Percentiles rank a stretch among this genome's conserved stretches.
These are phyloP conservation scores for Gallinago nigripennis DNA, from an alignment of 2,797 vertebrate genomes.

Conservation along the genomic window DNA sequence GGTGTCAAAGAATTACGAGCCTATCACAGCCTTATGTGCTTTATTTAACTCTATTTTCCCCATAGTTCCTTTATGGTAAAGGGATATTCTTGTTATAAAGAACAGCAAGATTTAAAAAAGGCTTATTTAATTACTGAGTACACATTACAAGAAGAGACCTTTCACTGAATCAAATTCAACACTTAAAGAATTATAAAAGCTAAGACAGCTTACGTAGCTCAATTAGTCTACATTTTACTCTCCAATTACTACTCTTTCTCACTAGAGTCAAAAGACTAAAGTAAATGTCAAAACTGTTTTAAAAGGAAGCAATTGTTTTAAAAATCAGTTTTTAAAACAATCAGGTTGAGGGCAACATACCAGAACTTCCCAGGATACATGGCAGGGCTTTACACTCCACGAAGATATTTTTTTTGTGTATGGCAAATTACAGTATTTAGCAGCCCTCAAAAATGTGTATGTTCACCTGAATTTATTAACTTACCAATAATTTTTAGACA, in stretches of 20 bases:
- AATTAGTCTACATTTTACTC: background rate
- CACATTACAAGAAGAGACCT: background rate
- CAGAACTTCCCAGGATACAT: background rate
- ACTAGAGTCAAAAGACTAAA: background rate
- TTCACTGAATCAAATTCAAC: background rate
- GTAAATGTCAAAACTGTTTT: background rate
- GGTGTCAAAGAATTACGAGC: background rate
- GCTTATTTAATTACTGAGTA: background rate
- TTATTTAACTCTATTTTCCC: background rate
- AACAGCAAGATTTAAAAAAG: background rate
- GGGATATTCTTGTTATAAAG: background rate
- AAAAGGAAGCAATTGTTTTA: background rate
- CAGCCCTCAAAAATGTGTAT: background rate
- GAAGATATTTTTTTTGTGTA: accelerated
- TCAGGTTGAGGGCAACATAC: background rate
- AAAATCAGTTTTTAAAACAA: background rate
- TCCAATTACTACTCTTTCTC: background rate
- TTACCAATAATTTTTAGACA: constrained; percentile 96
- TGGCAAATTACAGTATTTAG: background rate
- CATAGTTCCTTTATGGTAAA: background rate
- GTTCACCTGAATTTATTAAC: constrained; percentile 3
- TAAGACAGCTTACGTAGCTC: background rate
- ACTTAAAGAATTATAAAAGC: background rate
- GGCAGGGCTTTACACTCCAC: background rate
- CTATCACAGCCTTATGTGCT: background rate